phyloP scores from a whole-genome alignment of 2,888 invertebrate species.

The Fragum fragum region DNA sequence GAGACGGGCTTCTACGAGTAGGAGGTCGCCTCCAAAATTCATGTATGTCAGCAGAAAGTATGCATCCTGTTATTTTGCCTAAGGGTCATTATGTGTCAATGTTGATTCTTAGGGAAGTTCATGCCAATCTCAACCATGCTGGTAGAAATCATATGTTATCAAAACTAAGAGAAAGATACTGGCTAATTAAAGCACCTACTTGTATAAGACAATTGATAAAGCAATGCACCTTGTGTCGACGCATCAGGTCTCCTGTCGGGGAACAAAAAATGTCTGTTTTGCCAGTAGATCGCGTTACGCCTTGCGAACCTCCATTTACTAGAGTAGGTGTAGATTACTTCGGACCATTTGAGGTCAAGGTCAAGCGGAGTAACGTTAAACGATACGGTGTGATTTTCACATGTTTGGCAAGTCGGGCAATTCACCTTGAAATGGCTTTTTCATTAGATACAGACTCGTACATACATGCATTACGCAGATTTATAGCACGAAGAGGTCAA shows the following conservation, averaged over 20 bases:
- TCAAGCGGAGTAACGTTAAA: slow-evolving; percentile 52
- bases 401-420: slow-evolving; percentile 51
- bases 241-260: slow-evolving; percentile 3
- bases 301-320: slow-evolving; percentile 53
- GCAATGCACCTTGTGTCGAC: slow-evolving; percentile 46
- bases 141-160: slow-evolving; percentile 55
- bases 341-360: slow-evolving; percentile 61
- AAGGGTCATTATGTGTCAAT: slow-evolving; percentile 40
- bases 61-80: slow-evolving; percentile 50
- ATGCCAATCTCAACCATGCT: slow-evolving; percentile 38
- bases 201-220: slow-evolving; percentile 31
- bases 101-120: slow-evolving; percentile 44
- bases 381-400: slow-evolving; percentile 66
- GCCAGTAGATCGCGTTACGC: slow-evolving; percentile 44
- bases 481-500: slow-evolving; percentile 49
- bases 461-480: slow-evolving; percentile 47
- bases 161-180: slow-evolving; percentile 39
- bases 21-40: slow-evolving; percentile 37
- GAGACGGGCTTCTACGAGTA: slow-evolving; percentile 33
- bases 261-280: slow-evolving; percentile 57
- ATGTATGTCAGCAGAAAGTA: slow-evolving; percentile 23
- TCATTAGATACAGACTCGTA: slow-evolving; percentile 51
- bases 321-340: slow-evolving; percentile 65
- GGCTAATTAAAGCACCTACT: slow-evolving; percentile 44
- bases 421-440: slow-evolving; percentile 58